Conservation (phyloP, 1,140 invertebrate genomes). For the Magallana ariakensis region DNA sequence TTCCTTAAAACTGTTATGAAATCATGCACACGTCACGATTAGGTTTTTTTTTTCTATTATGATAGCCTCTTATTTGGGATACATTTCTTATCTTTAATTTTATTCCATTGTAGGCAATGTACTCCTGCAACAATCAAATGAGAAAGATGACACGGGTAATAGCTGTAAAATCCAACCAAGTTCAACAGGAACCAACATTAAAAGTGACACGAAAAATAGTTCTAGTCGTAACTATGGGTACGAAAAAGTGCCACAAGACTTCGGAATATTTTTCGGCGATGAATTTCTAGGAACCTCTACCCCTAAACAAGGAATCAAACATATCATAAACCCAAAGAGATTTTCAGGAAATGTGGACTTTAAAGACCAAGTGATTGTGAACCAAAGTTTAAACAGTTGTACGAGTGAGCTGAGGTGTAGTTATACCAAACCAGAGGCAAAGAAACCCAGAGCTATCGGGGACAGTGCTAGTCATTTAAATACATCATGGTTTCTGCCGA, state of each 20-base stretch:
- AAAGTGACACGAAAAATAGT: background rate
- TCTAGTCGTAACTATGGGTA: background rate
- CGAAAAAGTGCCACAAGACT: conserved; percentile 31
- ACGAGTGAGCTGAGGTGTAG: background rate
- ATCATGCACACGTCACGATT: no score
- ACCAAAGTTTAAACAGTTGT: conserved; percentile 25
- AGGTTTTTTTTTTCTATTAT: no score
- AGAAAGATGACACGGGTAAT: background rate
- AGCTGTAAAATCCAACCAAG: background rate
- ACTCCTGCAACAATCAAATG: background rate
- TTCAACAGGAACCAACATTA: background rate
- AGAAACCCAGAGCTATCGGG: background rate
- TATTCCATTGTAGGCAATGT: background rate
- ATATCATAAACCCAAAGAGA: background rate
- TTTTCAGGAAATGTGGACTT: conserved; percentile 12
- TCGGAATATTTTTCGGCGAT: background rate
- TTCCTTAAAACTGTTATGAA: no score
- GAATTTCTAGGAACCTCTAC: conserved; percentile 17
- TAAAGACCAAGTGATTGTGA: conserved; percentile 1
- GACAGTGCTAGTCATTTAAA: conserved; percentile 4
- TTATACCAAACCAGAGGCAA: background rate
- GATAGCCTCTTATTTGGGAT: no score
- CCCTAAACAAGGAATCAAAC: background rate
- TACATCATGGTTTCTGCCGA: background rate
- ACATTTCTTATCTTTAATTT: no score